A percentile compares a stretch with the other conserved stretches of the same genome.
phyloP scores from a whole-genome alignment of 2,113 vertebrate genomes.

The Hippocampus barbouri region DNA sequence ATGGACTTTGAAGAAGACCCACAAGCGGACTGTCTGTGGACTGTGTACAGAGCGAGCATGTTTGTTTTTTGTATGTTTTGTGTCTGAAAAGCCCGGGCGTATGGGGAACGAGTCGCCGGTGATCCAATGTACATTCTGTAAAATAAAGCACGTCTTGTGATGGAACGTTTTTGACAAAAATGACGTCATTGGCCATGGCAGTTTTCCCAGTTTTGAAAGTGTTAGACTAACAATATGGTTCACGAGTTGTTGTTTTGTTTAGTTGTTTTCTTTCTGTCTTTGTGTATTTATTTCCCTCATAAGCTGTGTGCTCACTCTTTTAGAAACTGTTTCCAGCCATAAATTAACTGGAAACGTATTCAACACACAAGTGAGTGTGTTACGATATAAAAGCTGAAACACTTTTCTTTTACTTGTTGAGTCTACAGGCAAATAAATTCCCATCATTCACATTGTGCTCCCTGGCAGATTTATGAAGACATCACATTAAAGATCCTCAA shows the following conservation, averaged over 20 bases:
- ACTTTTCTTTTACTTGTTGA: neutral
- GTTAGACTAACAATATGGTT: neutral
- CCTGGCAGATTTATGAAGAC: too few species aligned
- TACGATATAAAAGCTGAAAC: neutral
- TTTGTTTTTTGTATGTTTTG: neutral
- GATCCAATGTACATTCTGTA: constrained; percentile 6
- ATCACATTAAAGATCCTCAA: too few species aligned
- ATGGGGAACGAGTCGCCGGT: neutral
- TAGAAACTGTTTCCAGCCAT: neutral
- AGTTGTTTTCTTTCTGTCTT: neutral
- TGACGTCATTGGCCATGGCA: neutral
- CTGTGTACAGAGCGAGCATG: neutral
- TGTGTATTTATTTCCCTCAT: neutral
- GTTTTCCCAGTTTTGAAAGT: neutral
- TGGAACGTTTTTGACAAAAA: neutral
- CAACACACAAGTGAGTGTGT: neutral
- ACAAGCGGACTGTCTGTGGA: neutral
- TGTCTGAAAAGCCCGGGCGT: neutral
- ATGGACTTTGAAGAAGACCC: neutral
- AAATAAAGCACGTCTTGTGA: constrained; percentile 4
- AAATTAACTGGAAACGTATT: neutral
- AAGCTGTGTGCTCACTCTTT: neutral
- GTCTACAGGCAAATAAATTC: neutral
- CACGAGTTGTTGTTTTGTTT: neutral
- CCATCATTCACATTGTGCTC: too few species aligned